Percentiles rank a stretch among this genome's conserved stretches.
Evolutionary conservation across 1,140 invertebrate genomes (phyloP).

Genomic region (Drosophila mauritiana): DNA sequence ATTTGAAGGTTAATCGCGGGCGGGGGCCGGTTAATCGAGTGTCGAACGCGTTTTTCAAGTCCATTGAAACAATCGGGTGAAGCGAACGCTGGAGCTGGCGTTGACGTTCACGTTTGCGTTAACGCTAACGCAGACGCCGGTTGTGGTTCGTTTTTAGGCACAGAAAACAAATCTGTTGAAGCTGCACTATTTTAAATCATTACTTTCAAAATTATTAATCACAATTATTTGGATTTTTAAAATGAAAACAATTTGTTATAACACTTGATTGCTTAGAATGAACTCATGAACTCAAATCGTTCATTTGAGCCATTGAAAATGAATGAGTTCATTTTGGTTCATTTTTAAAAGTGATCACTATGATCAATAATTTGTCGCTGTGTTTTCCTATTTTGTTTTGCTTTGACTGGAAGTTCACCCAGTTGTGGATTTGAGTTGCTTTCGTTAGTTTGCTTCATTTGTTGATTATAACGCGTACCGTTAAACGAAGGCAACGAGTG

Average conservation of each 20-base stretch:
- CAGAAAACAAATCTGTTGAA: constrained; percentile 4
- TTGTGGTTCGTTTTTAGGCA: constrained; percentile 12
- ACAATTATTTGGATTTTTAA: too few species aligned
- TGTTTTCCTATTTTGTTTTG: constrained; percentile 22
- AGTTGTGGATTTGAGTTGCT: constrained; percentile 27
- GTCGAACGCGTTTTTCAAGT: constrained; percentile 80
- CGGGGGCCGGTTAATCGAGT: constrained; percentile 49
- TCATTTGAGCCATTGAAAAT: background rate
- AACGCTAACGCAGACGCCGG: constrained; percentile 5
- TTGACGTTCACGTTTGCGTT: constrained; percentile 3
- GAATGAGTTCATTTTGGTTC: background rate
- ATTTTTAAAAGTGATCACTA: background rate
- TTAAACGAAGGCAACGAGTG: constrained; percentile 58
- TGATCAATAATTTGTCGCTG: constrained; percentile 1
- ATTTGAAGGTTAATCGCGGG: constrained; percentile 72
- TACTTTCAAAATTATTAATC: too few species aligned
- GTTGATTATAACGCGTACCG: constrained; percentile 56
- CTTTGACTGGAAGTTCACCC: constrained; percentile 22
- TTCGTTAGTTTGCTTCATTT: constrained; percentile 18
- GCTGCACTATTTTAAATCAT: background rate
- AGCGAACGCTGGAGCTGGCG: constrained; percentile 13
- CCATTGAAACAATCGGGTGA: constrained; percentile 57
- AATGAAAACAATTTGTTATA: too few species aligned
- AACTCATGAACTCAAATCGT: background rate
- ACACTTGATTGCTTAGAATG: background rate